Evolutionary conservation across 2,797 vertebrate genomes (phyloP), one percentile per base, ranked within the genome.

Genomic region (Odontamblyopus rebecca): DNA sequence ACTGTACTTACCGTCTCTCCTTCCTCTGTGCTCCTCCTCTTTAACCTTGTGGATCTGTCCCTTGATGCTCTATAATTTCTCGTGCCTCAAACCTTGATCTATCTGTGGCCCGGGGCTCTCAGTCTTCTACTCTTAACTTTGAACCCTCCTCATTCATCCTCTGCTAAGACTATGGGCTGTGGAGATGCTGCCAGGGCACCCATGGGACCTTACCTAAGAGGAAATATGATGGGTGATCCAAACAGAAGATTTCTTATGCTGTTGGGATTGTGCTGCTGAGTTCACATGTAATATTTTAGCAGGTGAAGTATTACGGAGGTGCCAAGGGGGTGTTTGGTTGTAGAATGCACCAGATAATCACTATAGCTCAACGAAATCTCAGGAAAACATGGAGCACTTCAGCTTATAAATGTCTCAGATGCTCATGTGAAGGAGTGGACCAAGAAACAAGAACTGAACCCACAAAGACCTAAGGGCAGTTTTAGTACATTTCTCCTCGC

Each of bases 51-150:
- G 63, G 41, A 67, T 56, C 64, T 67, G 64, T 67, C 35, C 51
- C 66, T 71, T 70, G 61, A 76, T 80, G 79, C 59, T 32, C 61
- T 74, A 61, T 85, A 61, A 79, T 79, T 73, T 79, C 60, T 73
- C 57, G 62, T 57, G 18, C 69, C 54, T 67, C 59, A 68, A 69
- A 64, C 51, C 68, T 76, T 29, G 5, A 73, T 80, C 56, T 71
- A 51, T 73, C 68, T 1, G 0, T 60, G 68, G 73, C 81, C 62
- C 35, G 2, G 15, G 77, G 78, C 70, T 62, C 61, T 73, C 41
- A 57, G 6, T 71, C 26, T 72, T 71, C 73, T 38, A 70, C 53
- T 72, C 57, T 71, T 65, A 73, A 72, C 44, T 70, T 74, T 70
- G 67, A 18, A 19, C 19, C 65, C 27, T 57, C 63, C 63, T 67